Base-by-base conservation (phyloP, 1,140 invertebrate species). In the Himalopsyche phryganea region DNA sequence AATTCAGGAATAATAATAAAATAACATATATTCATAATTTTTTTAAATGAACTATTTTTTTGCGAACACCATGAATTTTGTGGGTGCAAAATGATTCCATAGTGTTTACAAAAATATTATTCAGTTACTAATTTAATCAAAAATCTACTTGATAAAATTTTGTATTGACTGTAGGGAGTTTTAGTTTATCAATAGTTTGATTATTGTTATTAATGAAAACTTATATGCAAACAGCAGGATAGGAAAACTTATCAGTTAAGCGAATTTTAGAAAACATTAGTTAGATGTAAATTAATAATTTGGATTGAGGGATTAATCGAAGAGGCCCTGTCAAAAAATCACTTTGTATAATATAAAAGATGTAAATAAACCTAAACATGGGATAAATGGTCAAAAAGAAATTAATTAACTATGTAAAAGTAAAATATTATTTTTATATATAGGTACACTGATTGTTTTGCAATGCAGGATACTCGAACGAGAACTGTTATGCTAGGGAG, bases 261-360 rank as follows among this genome's bases (percentile, higher is more conserved):
- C 54, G 42, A 57, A 57, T 57, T 57, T 57, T 50, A 18, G 10
- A 17, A 41, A 13, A 4, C 38, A 50, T 19, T 9, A 48, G 13
- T 15, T 36, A 38, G 20, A 40, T n/a, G 44, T 48, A 47, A 23
- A 40, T 15, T 41, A 40, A 42, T n/a, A 48, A 19, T 48, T 56
- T 49, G 40, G 19, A 20, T 20, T n/a, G 13, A 44, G 23, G 57
- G 56, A 59, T 63, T 23, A 64, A 58, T 64, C 62, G 54, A 64
- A 64, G 62, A 64, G 62, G 23, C 62, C 62, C 62, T 64, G 54
- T 17, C 13, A 14, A 57, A 47, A 58, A 50, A 44, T n/a, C n/a
- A n/a, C n/a, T n/a, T n/a, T n/a, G n/a, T n/a, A n/a, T n/a, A n/a
- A n/a, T n/a, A n/a, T 6, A 40, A 9, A 44, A 44, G 7, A n/a